Conservation (phyloP, 37 sponge, comb jelly and placozoan genomes). For the Chondrosia reniformis region DNA sequence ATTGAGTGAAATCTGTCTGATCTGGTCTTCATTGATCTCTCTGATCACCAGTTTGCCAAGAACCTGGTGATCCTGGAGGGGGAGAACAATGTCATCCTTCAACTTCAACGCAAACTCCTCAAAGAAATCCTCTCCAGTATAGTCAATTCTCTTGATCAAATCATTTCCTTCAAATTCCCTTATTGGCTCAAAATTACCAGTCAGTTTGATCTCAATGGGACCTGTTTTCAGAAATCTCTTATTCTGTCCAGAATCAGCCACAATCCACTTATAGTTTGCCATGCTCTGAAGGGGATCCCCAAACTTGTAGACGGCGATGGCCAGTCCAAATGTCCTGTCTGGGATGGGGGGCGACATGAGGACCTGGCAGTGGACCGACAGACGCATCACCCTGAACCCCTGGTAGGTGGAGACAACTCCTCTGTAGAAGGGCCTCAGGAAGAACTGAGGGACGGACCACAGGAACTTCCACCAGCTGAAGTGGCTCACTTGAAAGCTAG, state of each 20-base stretch:
- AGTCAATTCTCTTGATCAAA: neutral
- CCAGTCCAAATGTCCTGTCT: conserved; percentile 21
- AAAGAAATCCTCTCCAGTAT: conserved; percentile 50
- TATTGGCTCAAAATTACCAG: conserved; percentile 31
- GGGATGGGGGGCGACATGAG: conserved; percentile 44
- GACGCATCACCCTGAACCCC: neutral
- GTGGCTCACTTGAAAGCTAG: conserved; percentile 29
- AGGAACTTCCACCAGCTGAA: conserved; percentile 50
- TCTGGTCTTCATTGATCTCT: conserved; percentile 20
- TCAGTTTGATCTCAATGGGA: conserved; percentile 7
- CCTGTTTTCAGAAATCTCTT: conserved; percentile 27
- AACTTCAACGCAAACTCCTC: conserved; percentile 43
- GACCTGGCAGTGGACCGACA: conserved; percentile 42
- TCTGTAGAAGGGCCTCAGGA: conserved; percentile 4
- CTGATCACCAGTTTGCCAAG: conserved; percentile 41
- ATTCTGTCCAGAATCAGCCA: conserved; percentile 38
- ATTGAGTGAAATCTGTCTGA: neutral
- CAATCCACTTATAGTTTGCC: conserved; percentile 43
- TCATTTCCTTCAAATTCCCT: conserved; percentile 16
- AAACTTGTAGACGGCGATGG: conserved; percentile 51
- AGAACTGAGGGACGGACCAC: conserved; percentile 28
- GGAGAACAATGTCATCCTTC: conserved; percentile 5
- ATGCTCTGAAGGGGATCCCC: conserved; percentile 37
- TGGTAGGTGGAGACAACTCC: conserved; percentile 33
- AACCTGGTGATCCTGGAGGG: conserved; percentile 34